Evolutionary conservation across 1,140 invertebrate genomes (phyloP).

Genomic region (Brachionus plicatilis): DNA sequence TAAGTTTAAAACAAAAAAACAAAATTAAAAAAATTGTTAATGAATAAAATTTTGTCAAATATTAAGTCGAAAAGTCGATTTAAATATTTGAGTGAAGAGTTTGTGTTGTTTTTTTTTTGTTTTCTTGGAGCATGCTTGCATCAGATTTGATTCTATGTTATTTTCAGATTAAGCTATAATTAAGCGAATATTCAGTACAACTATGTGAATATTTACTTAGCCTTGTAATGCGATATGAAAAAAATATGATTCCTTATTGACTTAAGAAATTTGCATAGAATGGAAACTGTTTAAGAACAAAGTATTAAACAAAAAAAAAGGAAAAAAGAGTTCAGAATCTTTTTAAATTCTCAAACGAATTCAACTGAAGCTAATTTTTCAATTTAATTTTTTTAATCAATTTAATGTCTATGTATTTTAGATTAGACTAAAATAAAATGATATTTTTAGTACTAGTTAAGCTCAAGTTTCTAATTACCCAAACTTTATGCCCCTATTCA

Average conservation of each 20-base stretch:
- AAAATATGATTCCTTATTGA: conserved; percentile 1
- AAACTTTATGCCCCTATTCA: background rate
- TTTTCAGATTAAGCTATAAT: background rate
- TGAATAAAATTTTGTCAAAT: too few species aligned
- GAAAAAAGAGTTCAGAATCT: background rate
- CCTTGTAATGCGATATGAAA: background rate
- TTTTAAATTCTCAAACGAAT: background rate
- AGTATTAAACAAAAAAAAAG: background rate
- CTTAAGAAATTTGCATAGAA: background rate
- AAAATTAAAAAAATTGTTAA: too few species aligned
- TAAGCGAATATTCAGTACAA: background rate
- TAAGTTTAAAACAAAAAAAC: too few species aligned
- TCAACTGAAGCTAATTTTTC: background rate
- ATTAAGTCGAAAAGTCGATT: too few species aligned
- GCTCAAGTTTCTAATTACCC: background rate
- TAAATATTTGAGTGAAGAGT: too few species aligned
- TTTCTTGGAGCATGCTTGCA: background rate
- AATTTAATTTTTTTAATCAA: conserved; percentile 5
- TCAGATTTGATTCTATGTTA: background rate
- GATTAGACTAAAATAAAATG: background rate
- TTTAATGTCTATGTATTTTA: background rate
- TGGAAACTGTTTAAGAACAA: background rate
- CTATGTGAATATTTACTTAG: background rate
- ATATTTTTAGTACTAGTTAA: background rate
- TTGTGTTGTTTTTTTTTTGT: background rate